Evolutionary conservation across 2,888 invertebrate genomes (phyloP).

Genomic region (Cantharis rustica): DNA sequence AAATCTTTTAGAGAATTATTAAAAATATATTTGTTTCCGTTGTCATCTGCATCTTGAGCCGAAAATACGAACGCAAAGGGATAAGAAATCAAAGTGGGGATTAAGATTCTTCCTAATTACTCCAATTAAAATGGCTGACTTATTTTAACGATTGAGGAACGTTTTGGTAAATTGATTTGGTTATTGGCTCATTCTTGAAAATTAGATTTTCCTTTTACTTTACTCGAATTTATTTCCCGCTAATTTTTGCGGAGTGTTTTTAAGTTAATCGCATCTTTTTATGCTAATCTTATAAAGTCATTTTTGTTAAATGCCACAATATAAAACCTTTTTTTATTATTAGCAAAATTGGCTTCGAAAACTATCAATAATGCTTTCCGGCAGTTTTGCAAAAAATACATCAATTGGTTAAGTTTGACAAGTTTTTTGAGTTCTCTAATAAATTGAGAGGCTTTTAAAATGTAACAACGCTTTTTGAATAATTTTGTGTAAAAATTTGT

Average conservation of each 20-base stretch:
- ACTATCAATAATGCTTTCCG: not conserved
- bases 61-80: constrained; percentile 13
- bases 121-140: constrained; percentile 34
- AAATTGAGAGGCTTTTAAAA: not conserved
- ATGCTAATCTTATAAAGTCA: not conserved
- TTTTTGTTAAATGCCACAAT: not conserved
- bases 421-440: not conserved
- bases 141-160: constrained; percentile 34
- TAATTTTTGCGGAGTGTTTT: constrained; percentile 4
- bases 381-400: not conserved
- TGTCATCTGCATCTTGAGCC: constrained; percentile 17
- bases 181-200: constrained; percentile 31
- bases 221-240: constrained; percentile 2
- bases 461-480: not conserved
- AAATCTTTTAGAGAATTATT: not conserved
- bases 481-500: not conserved
- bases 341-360: not conserved
- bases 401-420: not conserved
- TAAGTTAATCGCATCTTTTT: constrained; percentile 1
- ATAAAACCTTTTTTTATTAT: not conserved
- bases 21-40: constrained; percentile 20
- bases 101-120: constrained; percentile 35
- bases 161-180: constrained; percentile 38
- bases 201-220: constrained; percentile 21
- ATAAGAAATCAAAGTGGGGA: constrained; percentile 33